Percentiles rank a stretch among this genome's conserved stretches.
phyloP scores from a whole-genome alignment of 2,113 vertebrate species.

The Cacatua alba region DNA sequence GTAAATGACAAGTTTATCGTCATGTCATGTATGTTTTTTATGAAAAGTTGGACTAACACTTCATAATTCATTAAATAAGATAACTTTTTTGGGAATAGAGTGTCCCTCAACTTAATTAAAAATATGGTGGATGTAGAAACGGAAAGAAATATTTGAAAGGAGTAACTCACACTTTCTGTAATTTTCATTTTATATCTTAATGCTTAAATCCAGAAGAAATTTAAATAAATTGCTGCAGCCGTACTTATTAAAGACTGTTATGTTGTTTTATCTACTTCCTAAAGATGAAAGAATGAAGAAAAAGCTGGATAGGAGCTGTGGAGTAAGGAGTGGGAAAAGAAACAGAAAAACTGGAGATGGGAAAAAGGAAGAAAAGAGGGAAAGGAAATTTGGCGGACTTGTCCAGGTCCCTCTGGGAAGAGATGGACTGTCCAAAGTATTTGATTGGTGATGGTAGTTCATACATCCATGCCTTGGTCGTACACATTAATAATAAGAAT shows the following conservation, averaged over 20 bases:
- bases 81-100: not conserved
- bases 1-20: conserved; percentile 7
- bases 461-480: not conserved
- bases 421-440: not conserved
- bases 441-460: not conserved
- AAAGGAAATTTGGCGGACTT: not conserved
- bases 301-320: not conserved
- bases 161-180: not conserved
- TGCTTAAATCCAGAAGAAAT: not conserved
- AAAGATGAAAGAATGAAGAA: not conserved
- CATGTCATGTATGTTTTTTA: not conserved
- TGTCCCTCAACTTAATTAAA: not conserved
- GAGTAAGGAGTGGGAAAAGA: not conserved
- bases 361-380: not conserved
- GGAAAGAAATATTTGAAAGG: not conserved
- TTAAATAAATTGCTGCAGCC: not conserved
- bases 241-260: not conserved
- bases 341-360: not conserved
- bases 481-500: not conserved
- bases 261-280: not conserved
- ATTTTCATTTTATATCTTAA: not conserved
- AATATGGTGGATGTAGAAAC: not conserved
- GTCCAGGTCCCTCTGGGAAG: not conserved
- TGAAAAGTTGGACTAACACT: not conserved
- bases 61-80: conserved; percentile 32